A percentile compares a stretch with the other conserved stretches of the same genome.
Evolutionary conservation across 1,140 invertebrate species (phyloP).

Genomic region (Ceratina calcarata): DNA sequence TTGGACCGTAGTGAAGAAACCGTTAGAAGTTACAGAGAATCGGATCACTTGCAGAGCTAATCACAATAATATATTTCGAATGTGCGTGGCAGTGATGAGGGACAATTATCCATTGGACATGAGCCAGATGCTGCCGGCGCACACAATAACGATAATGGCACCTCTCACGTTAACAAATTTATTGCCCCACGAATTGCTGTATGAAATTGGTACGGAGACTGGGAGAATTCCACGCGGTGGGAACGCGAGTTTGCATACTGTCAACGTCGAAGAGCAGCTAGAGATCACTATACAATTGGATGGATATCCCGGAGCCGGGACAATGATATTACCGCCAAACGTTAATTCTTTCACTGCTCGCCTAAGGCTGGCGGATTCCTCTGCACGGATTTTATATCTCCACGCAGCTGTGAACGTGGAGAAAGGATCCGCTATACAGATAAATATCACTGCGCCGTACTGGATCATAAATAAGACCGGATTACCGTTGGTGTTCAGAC

Average conservation of each 20-base stretch:
- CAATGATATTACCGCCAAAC: constrained; percentile 77
- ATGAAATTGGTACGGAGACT: constrained; percentile 80
- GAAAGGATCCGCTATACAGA: constrained; percentile 81
- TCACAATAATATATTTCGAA: constrained; percentile 82
- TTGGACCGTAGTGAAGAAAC: constrained; percentile 84
- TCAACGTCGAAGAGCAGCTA: constrained; percentile 84
- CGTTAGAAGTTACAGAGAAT: constrained; percentile 82
- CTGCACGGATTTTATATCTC: constrained; percentile 87
- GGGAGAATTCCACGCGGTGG: constrained; percentile 85
- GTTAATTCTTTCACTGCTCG: constrained; percentile 78
- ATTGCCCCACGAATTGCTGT: constrained; percentile 87
- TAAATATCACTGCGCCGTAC: constrained; percentile 91
- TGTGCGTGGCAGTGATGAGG: constrained; percentile 88
- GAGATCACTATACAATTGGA: constrained; percentile 89
- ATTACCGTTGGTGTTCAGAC: constrained; percentile 95
- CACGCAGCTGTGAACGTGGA: constrained; percentile 83
- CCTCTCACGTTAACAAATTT: constrained; percentile 91
- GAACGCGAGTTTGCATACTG: constrained; percentile 74
- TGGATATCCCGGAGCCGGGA: constrained; percentile 88
- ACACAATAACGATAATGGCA: constrained; percentile 91
- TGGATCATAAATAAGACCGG: constrained; percentile 98
- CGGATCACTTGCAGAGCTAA: constrained; percentile 76
- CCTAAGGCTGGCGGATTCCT: constrained; percentile 86
- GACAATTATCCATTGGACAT: constrained; percentile 89
- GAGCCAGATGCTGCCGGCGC: constrained; percentile 86